Conservation (phyloP, 1,140 invertebrate genomes). For the Meloidogyne exigua region DNA sequence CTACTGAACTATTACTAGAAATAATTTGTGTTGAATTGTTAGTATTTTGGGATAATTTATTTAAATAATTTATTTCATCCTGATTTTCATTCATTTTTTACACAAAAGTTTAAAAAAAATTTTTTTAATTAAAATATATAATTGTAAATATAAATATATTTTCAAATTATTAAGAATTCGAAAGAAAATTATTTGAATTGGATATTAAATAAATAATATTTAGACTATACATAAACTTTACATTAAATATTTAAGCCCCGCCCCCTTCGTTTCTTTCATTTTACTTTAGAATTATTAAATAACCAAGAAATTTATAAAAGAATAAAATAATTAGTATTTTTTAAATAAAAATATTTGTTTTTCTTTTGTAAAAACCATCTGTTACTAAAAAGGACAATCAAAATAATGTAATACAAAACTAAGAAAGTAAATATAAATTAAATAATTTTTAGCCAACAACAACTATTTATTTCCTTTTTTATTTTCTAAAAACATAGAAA, state of each 20-base stretch:
- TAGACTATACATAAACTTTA: no score
- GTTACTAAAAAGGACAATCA: background rate
- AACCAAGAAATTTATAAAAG: no score
- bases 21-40: background rate
- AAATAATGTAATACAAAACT: background rate
- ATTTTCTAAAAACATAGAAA: no score
- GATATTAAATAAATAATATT: no score
- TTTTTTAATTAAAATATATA: background rate
- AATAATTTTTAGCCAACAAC: background rate
- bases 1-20: constrained; percentile 11
- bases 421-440: background rate
- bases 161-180: no score
- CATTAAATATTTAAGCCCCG: no score
- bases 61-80: constrained; percentile 5
- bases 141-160: no score
- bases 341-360: no score
- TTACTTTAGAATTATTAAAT: no score
- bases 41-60: background rate
- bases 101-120: background rate
- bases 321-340: no score
- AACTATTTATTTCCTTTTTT: background rate
- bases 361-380: constrained; percentile 9
- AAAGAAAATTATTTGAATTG: no score
- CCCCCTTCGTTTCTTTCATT: no score
- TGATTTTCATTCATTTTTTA: background rate